phyloP scores from a whole-genome alignment of 2,888 invertebrate genomes.

The Dastarcus helophoroides region DNA sequence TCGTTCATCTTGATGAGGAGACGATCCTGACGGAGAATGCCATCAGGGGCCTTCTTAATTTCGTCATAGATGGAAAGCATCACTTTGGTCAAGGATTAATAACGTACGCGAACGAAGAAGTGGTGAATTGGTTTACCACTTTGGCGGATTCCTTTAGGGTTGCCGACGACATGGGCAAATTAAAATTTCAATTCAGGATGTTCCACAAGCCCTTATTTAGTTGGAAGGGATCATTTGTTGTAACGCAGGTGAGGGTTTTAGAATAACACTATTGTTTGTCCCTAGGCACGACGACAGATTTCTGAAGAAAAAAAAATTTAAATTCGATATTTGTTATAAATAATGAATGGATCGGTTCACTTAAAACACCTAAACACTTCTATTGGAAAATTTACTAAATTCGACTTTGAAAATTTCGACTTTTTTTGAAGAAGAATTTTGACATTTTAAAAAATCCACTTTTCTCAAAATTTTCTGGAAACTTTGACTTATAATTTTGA shows the following conservation, averaged over 20 bases:
- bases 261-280: too few species aligned
- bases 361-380: too few species aligned
- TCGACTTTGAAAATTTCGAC: too few species aligned
- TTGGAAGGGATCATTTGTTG: slow-evolving; percentile 97
- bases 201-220: slow-evolving; percentile 93
- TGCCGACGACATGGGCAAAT: slow-evolving; percentile 95
- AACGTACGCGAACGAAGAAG: slow-evolving; percentile 91
- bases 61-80: slow-evolving; percentile 87
- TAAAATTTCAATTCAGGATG: slow-evolving; percentile 81
- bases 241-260: slow-evolving; percentile 65
- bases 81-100: slow-evolving; percentile 93
- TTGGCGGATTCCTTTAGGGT: slow-evolving; percentile 92
- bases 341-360: too few species aligned
- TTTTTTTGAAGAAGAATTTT: too few species aligned
- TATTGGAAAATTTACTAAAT: too few species aligned
- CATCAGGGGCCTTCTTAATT: slow-evolving; percentile 82
- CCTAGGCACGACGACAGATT: too few species aligned
- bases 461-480: too few species aligned
- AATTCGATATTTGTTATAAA: too few species aligned
- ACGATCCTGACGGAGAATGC: slow-evolving; percentile 88
- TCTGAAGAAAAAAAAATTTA: too few species aligned
- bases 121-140: slow-evolving; percentile 95
- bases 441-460: too few species aligned
- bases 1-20: slow-evolving; percentile 96
- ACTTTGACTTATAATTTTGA: too few species aligned